A percentile compares a stretch with the other conserved stretches of the same genome.
Conservation (phyloP, 2,797 vertebrate genomes). For the Chiloscyllium punctatum region DNA sequence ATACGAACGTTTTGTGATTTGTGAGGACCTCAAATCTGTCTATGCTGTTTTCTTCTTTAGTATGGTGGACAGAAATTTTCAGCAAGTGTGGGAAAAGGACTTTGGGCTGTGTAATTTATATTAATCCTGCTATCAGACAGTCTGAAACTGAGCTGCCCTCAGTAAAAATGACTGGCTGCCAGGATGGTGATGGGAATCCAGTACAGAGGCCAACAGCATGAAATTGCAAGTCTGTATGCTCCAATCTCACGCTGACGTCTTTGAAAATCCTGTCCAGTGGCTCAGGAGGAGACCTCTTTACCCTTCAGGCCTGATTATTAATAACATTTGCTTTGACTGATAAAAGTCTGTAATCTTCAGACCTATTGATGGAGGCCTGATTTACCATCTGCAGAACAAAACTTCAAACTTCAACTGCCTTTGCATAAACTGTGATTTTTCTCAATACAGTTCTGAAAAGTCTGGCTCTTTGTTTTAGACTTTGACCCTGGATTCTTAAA, state of each 20-base stretch:
- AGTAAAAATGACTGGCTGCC: no score
- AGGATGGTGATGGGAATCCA: no score
- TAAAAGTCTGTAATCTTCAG: background rate
- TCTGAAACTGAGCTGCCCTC: no score
- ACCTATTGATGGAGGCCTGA: background rate
- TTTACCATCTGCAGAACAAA: background rate
- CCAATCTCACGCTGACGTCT: background rate
- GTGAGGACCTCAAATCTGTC: no score
- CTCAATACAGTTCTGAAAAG: background rate
- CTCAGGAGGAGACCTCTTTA: background rate
- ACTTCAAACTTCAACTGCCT: background rate
- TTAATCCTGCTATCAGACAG: no score
- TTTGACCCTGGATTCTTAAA: background rate
- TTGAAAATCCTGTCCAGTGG: background rate
- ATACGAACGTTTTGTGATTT: no score
- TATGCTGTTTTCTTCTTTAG: no score
- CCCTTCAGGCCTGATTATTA: background rate
- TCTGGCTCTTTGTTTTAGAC: background rate
- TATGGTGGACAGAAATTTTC: no score
- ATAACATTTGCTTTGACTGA: background rate
- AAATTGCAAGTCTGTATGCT: background rate
- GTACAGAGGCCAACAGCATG: background rate
- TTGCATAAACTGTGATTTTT: background rate
- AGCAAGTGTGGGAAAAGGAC: no score
- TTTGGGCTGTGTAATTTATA: no score